Evolutionary conservation across 2,888 invertebrate genomes (phyloP), one percentile per base, ranked within the genome.

Genomic region (Ornithoptera priamus): DNA sequence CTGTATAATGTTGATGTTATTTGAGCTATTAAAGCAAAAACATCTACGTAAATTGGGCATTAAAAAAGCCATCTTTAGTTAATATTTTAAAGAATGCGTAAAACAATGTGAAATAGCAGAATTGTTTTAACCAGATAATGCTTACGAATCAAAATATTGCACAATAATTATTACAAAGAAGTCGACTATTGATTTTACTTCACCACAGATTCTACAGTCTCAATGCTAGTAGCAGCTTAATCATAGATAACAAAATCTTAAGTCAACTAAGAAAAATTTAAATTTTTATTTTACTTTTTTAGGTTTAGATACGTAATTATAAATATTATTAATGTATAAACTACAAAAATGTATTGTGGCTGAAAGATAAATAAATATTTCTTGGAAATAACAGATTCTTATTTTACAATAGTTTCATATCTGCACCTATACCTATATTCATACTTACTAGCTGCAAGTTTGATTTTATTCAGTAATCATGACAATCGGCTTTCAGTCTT

Each of bases 1-100:
- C 74, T 94, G 95, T 68, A 94, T 73, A 57, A 81, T 72, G 72
- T 82, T 85, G 17, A 86, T 77, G 62, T 77, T 86, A 72, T 85
- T 90, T 8, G 87, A 77, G 72, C 82, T 86, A 71, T 81, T 86
- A 42, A 87, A 71, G 75, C 93, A 90, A 65, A 89, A 78, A 73
- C 91, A 90, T 75, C 83, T 85, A 62, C 91, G 89, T 69, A 92
- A 73, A 76, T 78, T 83, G 8, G 85, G 76, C 17, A 85, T 73
- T 62, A 90, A 75, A 72, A 84, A 85, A 56, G 92, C 89, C 92
- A 93, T 92, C 71, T 71, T 60, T 30, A 42, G 3, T 50, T 30
- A 17, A 7, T 2, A 15, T 46, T 46, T 46, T 15, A 46, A 15
- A 46, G 7, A 10, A 10, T 8, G 10, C 30, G 39, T 5, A 46